These are phyloP conservation scores for Panthera leo DNA, from an alignment of 2,113 vertebrate species.

Conservation along the genomic window DNA sequence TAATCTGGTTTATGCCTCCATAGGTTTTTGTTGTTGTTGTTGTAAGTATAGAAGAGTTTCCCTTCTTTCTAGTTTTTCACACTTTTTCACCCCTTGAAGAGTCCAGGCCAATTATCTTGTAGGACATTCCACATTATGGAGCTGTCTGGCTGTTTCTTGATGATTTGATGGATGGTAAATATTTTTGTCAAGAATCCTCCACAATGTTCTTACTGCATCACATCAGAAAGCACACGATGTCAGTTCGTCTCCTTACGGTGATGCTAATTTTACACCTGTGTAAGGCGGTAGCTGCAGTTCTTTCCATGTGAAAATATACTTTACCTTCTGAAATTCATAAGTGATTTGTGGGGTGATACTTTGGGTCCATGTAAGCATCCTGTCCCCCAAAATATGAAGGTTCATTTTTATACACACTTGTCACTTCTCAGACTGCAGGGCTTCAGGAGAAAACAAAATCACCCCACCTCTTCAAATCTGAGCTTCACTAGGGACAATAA, in stretches of 20 bases:
- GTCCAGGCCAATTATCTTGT: not conserved
- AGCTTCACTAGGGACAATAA: not conserved
- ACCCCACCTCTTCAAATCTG: not conserved
- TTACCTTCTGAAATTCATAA: not conserved
- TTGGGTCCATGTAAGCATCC: not conserved
- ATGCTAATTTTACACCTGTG: not conserved
- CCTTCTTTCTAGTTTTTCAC: not conserved
- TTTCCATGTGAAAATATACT: not conserved
- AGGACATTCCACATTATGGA: not conserved
- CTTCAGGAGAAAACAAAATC: not conserved
- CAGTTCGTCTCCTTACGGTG: not conserved
- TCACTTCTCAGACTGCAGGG: not conserved
- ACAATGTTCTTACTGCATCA: rapidly evolving
- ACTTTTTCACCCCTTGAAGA: not conserved
- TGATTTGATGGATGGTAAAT: not conserved
- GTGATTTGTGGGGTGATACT: not conserved
- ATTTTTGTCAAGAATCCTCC: not conserved
- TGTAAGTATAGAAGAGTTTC: not conserved
- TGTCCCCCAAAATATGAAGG: not conserved
- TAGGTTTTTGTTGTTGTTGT: not conserved
- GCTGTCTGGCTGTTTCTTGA: not conserved
- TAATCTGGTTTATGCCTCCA: not conserved
- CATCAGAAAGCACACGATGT: rapidly evolving
- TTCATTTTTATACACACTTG: not conserved
- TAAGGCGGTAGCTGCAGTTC: not conserved